Percentiles rank a stretch among this genome's conserved stretches.
Conservation (phyloP, 2,113 vertebrate species). For the Cebus imitator region DNA sequence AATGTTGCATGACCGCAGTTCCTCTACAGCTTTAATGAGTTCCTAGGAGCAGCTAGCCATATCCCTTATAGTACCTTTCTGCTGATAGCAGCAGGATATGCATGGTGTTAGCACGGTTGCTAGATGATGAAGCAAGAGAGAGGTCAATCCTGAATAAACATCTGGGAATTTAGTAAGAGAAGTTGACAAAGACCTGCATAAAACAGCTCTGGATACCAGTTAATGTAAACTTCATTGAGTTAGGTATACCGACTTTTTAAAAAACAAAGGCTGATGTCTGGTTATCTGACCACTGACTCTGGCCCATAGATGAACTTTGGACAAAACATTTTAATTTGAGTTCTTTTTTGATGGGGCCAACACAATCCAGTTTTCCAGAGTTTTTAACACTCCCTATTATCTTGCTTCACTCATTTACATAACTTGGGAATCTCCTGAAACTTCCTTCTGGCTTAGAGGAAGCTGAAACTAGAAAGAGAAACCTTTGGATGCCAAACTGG, state of each 20-base stretch:
- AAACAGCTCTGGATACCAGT: neutral
- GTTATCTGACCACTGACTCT: neutral
- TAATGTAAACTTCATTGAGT: neutral
- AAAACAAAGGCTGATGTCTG: neutral
- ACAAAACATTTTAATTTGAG: neutral
- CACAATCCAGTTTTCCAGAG: neutral
- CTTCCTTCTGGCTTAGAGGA: neutral
- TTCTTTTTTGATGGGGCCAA: neutral
- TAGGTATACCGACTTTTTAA: neutral
- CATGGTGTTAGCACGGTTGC: neutral
- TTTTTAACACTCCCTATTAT: neutral
- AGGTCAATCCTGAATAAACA: neutral
- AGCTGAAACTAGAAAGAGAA: neutral
- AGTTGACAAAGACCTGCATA: neutral
- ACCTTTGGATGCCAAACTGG: neutral
- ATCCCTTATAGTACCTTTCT: neutral
- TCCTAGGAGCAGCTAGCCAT: neutral
- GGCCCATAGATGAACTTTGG: neutral
- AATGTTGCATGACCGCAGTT: neutral
- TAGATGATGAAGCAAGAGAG: neutral
- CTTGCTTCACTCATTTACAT: neutral
- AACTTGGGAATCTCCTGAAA: neutral
- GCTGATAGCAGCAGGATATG: neutral
- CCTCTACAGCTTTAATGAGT: neutral
- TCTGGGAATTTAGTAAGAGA: neutral